phyloP scores from a whole-genome alignment of 2,888 invertebrate genomes.

The Drosophila silvestris region DNA sequence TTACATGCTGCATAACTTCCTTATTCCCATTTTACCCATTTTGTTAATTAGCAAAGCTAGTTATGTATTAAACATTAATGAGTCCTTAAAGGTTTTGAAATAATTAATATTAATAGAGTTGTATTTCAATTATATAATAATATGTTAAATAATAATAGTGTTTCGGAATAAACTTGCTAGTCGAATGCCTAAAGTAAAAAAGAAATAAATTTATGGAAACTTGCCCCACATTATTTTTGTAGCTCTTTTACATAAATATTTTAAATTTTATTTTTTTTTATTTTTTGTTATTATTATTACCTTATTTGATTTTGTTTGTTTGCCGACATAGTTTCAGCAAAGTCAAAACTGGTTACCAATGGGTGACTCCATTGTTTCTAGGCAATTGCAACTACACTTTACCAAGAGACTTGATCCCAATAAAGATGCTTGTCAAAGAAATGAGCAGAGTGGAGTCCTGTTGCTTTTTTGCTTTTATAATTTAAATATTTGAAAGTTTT shows the following conservation, averaged over 20 bases:
- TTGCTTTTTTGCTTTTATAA: constrained; percentile 27
- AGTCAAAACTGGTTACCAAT: constrained; percentile 46
- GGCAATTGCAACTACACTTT: constrained; percentile 14
- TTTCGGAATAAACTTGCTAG: not conserved
- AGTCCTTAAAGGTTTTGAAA: too few relatives aligned
- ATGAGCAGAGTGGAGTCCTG: not conserved
- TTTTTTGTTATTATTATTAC: not conserved
- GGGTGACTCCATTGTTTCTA: constrained; percentile 31
- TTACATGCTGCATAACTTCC: not conserved
- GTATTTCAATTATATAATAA: not conserved
- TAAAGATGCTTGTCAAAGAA: not conserved
- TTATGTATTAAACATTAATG: too few relatives aligned
- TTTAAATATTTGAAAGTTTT: constrained; percentile 46
- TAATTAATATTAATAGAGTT: too few relatives aligned
- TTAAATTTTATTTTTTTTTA: too few relatives aligned
- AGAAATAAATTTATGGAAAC: not conserved
- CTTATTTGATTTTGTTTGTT: constrained; percentile 46
- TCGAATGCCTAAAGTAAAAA: not conserved
- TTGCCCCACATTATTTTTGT: not conserved
- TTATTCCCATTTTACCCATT: not conserved
- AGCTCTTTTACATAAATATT: not conserved
- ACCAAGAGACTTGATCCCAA: constrained; percentile 57
- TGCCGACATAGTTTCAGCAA: constrained; percentile 32
- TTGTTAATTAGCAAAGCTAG: not conserved
- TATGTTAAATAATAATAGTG: not conserved